Percentiles rank a stretch among this genome's conserved stretches.
Conservation (phyloP, 2,113 vertebrate species). For the Amblyopsis rosae region DNA sequence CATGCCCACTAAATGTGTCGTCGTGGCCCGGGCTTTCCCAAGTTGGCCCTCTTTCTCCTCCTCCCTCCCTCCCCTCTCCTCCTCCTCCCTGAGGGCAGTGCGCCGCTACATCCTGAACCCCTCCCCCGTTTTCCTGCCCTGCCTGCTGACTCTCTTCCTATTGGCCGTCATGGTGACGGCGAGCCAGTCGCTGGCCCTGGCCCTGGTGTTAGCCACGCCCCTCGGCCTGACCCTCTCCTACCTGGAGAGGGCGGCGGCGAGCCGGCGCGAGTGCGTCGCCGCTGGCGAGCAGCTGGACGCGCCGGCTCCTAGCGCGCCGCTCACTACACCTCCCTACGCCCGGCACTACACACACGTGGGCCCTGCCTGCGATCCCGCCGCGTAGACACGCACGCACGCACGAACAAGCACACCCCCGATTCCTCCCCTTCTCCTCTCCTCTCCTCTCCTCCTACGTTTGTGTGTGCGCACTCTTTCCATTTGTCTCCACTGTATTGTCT, state of each 20-base stretch:
- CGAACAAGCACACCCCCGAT: conserved; percentile 17
- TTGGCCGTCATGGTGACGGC: conserved; percentile 86
- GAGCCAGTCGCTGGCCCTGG: conserved; percentile 88
- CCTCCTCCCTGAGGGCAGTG: conserved; percentile 32
- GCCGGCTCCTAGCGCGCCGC: conserved; percentile 9
- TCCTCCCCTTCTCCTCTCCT: not conserved
- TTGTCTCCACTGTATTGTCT: conserved; percentile 13
- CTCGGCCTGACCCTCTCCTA: conserved; percentile 91
- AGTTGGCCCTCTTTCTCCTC: conserved; percentile 20
- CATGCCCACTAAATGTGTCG: conserved; percentile 20
- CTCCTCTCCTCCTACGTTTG: not conserved
- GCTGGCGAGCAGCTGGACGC: conserved; percentile 27
- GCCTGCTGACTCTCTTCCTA: conserved; percentile 84
- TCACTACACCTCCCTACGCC: conserved; percentile 36
- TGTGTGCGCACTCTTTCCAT: not conserved
- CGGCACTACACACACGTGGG: conserved; percentile 32
- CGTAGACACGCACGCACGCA: conserved; percentile 53
- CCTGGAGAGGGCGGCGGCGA: conserved; percentile 83
- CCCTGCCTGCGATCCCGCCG: conserved; percentile 74
- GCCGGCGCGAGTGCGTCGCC: conserved; percentile 28
- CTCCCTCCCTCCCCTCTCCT: not conserved
- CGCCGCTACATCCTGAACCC: conserved; percentile 59
- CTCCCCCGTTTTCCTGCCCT: conserved; percentile 79
- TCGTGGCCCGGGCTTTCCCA: conserved; percentile 10
- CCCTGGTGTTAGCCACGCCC: conserved; percentile 87